Conservation (phyloP, 1,140 invertebrate genomes). For the Drosophila lini region DNA sequence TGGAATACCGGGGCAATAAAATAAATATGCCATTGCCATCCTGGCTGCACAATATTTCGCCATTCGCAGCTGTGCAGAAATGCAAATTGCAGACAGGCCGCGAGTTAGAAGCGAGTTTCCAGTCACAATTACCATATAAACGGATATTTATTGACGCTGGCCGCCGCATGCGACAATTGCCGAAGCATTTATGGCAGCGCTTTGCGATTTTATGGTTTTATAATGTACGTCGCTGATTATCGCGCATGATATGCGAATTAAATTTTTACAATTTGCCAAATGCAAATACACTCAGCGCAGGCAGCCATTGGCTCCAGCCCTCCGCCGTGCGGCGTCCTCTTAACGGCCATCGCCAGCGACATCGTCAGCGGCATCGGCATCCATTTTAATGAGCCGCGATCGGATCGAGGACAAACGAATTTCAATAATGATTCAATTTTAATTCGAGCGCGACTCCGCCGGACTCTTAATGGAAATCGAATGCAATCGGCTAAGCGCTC, state of each 20-base stretch:
- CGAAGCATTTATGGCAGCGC: slow-evolving; percentile 68
- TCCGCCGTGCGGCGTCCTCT: slow-evolving; percentile 22
- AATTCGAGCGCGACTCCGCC: slow-evolving; percentile 61
- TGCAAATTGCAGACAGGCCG: slow-evolving; percentile 57
- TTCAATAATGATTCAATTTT: slow-evolving; percentile 82
- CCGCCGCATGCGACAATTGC: slow-evolving; percentile 74
- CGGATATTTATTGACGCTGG: slow-evolving; percentile 75
- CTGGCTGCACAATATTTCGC: slow-evolving; percentile 42
- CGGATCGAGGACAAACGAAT: slow-evolving; percentile 57
- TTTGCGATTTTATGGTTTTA: slow-evolving; percentile 81
- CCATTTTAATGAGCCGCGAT: slow-evolving; percentile 66
- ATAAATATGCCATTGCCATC: slow-evolving; percentile 63
- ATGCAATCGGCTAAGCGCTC: slow-evolving; percentile 77
- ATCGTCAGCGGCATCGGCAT: slow-evolving; percentile 40
- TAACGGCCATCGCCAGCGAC: slow-evolving; percentile 35
- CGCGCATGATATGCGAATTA: slow-evolving; percentile 82
- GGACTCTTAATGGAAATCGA: slow-evolving; percentile 69
- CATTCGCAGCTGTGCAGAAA: slow-evolving; percentile 75
- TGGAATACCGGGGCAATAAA: slow-evolving; percentile 37
- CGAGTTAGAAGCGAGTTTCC: slow-evolving; percentile 48
- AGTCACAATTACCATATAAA: slow-evolving; percentile 78
- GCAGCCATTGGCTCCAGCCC: slow-evolving; percentile 33
- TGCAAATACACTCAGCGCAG: slow-evolving; percentile 55
- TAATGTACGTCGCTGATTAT: slow-evolving; percentile 81
- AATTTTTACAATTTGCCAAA: slow-evolving; percentile 83